These are phyloP conservation scores for Pherbina coryleti DNA, from an alignment of 2,888 invertebrate genomes.

Conservation along the genomic window DNA sequence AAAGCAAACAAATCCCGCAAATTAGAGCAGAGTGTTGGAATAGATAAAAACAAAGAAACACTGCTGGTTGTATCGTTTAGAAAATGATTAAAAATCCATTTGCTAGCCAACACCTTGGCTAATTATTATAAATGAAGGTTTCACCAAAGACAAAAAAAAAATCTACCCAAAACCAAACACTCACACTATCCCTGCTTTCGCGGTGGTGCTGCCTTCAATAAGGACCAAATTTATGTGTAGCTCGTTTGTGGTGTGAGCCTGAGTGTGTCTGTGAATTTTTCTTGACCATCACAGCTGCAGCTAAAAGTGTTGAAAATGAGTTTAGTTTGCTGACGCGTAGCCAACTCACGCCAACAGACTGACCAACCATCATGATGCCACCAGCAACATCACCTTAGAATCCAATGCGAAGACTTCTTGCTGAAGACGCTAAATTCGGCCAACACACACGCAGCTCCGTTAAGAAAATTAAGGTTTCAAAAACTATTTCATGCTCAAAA, in stretches of 20 bases:
- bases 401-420: no score
- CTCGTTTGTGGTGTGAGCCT: constrained; percentile 9
- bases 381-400: no score
- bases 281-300: constrained; percentile 46
- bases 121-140: constrained; percentile 54
- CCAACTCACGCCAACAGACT: constrained; percentile 25
- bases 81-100: constrained; percentile 69
- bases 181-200: not conserved
- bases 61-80: constrained; percentile 51
- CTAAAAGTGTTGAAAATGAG: constrained; percentile 53
- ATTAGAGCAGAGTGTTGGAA: not conserved
- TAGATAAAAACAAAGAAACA: not conserved
- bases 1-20: not conserved
- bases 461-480: not conserved
- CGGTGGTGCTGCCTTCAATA: constrained; percentile 5
- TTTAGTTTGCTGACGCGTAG: not conserved
- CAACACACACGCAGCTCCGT: not conserved
- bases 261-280: constrained; percentile 46
- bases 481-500: constrained; percentile 5
- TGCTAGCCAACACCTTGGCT: constrained; percentile 57
- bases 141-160: constrained; percentile 18
- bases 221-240: not conserved
- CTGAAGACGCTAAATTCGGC: not conserved
- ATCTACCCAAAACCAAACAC: not conserved
- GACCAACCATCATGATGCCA: not conserved